Evolutionary conservation across 2,113 vertebrate species (phyloP), one percentile per base, ranked within the genome.

Genomic region (Rhegmatorhina hoffmannsi): DNA sequence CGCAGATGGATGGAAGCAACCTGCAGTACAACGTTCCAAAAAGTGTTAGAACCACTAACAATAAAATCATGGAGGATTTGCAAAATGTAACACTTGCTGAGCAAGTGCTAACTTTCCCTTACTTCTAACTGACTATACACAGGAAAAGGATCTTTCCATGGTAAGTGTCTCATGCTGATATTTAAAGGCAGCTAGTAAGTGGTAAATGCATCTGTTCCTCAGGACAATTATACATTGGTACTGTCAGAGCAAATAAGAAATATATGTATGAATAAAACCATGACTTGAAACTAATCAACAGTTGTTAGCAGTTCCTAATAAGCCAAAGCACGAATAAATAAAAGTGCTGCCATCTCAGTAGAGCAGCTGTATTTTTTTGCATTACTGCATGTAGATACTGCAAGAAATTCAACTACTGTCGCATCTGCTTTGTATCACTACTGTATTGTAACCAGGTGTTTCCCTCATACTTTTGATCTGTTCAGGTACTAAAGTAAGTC

Each of bases 251-350:
- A 76, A 92, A 4, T 69, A 75, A 70, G 33, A 87, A 78, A 43
- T 46, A 31, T 0, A 0, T 11, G 3, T n/a, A 56, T 14, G 13
- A 92, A 78, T 56, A 72, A 76, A 62, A 23, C 2, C 9, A 26
- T 6, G 4, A 69, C 46, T 85, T 86, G 24, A 84, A 34, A 52
- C 18, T 5, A 81, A 56, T 18, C 56, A 19, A 20, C 3, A 62
- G 28, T 0, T 56, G 19, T 11, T 76, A 34, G 33, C 33, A 90
- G 20, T 36, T 76, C 18, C 53, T 73, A 73, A 60, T 8, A 87
- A 73, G 40, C 31, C 40, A 84, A 70, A 77, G 49, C 23, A 73
- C 9, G 17, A 86, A 75, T 8, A 73, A 55, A 36, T 9, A 73
- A 55, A 36, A 49, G 15, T 66, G 26, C 12, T 46, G 29, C 18